phyloP scores from a whole-genome alignment of 2,113 vertebrate species.

The Lathamus discolor region DNA sequence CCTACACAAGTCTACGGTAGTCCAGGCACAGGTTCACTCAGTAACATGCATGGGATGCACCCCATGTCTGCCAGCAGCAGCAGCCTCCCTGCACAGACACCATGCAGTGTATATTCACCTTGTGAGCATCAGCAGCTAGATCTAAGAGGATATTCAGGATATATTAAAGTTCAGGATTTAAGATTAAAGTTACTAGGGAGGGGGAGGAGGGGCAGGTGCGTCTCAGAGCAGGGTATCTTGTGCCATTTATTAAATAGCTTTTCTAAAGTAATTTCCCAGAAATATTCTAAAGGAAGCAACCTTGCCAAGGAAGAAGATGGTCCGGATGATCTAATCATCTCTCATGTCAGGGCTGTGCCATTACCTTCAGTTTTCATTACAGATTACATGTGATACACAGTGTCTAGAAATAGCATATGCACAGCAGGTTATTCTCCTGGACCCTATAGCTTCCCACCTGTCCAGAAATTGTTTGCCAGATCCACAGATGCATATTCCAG shows the following conservation, averaged over 20 bases:
- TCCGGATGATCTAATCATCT: background rate
- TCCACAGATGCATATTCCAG: background rate
- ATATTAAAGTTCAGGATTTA: background rate
- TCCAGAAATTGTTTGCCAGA: background rate
- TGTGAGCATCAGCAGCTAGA: background rate
- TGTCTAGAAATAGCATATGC: background rate
- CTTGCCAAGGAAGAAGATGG: background rate
- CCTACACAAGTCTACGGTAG: background rate
- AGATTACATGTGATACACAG: background rate
- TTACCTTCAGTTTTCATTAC: background rate
- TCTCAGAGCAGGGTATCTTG: background rate
- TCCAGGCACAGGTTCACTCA: background rate
- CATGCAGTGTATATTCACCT: accelerated
- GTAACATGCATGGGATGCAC: accelerated
- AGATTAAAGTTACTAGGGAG: accelerated
- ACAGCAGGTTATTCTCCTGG: background rate
- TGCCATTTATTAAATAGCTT: background rate
- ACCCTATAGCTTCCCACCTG: slow-evolving; percentile 14
- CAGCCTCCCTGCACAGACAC: background rate
- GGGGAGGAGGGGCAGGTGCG: background rate
- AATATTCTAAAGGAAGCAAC: background rate
- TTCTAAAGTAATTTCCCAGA: background rate
- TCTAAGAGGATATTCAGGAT: background rate
- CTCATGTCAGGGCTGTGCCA: background rate
- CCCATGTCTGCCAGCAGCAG: background rate